Percentiles rank a stretch among this genome's conserved stretches.
phyloP scores from a whole-genome alignment of 2,113 vertebrate genomes.

The Athene cunicularia region DNA sequence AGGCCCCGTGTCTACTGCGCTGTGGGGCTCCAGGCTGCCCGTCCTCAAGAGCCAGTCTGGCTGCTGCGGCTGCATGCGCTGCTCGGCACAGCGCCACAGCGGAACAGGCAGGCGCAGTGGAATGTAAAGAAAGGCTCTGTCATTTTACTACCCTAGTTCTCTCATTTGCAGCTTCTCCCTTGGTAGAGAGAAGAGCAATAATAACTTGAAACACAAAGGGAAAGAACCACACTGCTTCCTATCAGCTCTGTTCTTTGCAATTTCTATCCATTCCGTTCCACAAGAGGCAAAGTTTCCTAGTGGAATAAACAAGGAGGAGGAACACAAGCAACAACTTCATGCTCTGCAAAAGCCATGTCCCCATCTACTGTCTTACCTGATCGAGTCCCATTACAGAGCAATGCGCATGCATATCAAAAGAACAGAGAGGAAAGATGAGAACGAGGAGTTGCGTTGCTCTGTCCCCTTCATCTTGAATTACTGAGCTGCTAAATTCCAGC shows the following conservation, averaged over 20 bases:
- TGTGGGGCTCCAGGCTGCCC: background rate
- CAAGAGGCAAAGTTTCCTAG: background rate
- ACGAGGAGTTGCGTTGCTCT: background rate
- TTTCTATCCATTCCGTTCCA: background rate
- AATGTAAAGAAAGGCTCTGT: background rate
- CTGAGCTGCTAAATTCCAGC: background rate
- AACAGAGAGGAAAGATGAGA: slow-evolving; percentile 51
- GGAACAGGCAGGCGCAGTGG: background rate
- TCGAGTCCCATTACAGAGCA: slow-evolving; percentile 27
- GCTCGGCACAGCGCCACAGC: background rate
- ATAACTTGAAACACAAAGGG: background rate
- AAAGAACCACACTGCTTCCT: background rate
- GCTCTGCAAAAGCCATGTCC: background rate
- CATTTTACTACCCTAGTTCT: background rate
- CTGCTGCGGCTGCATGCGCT: rapidly evolving
- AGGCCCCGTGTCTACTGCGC: background rate
- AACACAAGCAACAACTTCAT: background rate
- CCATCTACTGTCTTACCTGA: background rate
- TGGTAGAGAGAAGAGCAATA: background rate
- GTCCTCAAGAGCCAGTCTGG: background rate
- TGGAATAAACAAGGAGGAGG: background rate
- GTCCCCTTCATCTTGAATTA: background rate
- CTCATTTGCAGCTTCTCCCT: background rate
- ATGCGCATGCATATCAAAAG: background rate
- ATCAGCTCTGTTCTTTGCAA: background rate